Evolutionary conservation across 2,888 invertebrate species (phyloP).

Genomic region (Ramazzottius varieornatus): DNA sequence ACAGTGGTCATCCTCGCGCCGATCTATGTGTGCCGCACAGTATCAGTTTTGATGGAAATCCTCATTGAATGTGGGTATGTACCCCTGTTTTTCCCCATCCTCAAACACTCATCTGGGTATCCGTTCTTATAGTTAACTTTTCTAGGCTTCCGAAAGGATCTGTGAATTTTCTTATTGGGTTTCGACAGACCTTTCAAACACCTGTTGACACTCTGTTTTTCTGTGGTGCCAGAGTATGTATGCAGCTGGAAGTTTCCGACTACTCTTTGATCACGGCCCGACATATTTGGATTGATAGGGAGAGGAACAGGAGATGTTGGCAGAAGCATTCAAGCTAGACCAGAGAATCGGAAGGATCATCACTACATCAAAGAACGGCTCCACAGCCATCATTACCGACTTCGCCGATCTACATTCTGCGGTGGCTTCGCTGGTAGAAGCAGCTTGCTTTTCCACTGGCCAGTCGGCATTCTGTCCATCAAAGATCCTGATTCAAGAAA

Average conservation of each 20-base stretch:
- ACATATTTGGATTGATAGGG: too few relatives aligned
- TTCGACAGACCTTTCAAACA: background rate
- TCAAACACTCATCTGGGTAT: too few relatives aligned
- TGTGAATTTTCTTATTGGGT: background rate
- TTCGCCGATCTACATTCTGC: background rate
- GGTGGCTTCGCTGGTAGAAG: background rate
- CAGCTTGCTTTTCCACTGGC: background rate
- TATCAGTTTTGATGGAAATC: background rate
- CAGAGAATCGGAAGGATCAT: too few relatives aligned
- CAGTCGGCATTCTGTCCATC: conserved; percentile 12
- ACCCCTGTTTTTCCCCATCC: too few relatives aligned
- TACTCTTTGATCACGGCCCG: too few relatives aligned
- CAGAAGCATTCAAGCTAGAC: too few relatives aligned
- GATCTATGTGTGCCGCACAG: background rate
- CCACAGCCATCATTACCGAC: background rate
- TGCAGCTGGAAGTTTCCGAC: too few relatives aligned
- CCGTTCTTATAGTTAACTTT: background rate
- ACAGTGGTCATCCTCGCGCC: background rate
- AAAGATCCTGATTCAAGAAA: conserved; percentile 30
- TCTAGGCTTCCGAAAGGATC: background rate
- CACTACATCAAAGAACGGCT: background rate
- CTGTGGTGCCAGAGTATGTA: too few relatives aligned
- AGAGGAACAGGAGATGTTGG: too few relatives aligned
- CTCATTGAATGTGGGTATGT: too few relatives aligned
- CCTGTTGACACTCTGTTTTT: too few relatives aligned